Conservation (phyloP, 2,888 invertebrate genomes). For the Euspilapteryx auroguttella region DNA sequence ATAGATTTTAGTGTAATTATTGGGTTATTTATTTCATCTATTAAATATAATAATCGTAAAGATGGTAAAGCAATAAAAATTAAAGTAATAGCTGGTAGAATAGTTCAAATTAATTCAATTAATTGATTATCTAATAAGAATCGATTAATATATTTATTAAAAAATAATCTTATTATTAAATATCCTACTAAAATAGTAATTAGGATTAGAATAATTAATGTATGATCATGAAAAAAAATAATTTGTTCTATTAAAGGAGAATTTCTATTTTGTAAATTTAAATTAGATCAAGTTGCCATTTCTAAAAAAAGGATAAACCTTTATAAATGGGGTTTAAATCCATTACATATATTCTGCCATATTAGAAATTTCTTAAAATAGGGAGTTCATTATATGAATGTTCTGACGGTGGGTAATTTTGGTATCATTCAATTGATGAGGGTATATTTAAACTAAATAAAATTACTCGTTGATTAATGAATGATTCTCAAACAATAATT, state of each 20-base stretch:
- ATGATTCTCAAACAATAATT: constrained; percentile 65
- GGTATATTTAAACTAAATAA: constrained; percentile 48
- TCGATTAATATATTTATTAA: constrained; percentile 61
- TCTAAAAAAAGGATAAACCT: constrained; percentile 64
- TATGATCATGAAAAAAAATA: constrained; percentile 66
- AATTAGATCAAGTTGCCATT: constrained; percentile 62
- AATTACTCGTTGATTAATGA: constrained; percentile 51
- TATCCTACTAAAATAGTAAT: constrained; percentile 63
- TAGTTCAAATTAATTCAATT: constrained; percentile 69
- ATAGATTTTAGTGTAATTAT: constrained; percentile 64
- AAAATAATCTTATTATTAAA: constrained; percentile 55
- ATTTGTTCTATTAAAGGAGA: constrained; percentile 69
- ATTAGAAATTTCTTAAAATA: constrained; percentile 63
- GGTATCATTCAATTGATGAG: constrained; percentile 65
- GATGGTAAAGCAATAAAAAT: constrained; percentile 67
- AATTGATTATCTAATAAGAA: constrained; percentile 59
- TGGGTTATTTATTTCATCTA: constrained; percentile 65
- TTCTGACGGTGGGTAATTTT: constrained; percentile 59
- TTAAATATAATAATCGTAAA: constrained; percentile 59
- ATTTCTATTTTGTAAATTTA: constrained; percentile 62
- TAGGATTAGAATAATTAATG: constrained; percentile 62
- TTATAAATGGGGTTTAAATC: constrained; percentile 70
- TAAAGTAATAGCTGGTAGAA: constrained; percentile 62
- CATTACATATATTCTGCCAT: constrained; percentile 61
- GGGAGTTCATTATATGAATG: constrained; percentile 64